Evolutionary conservation across 2,888 invertebrate genomes (phyloP).

Genomic region (Lepas anatifera): DNA sequence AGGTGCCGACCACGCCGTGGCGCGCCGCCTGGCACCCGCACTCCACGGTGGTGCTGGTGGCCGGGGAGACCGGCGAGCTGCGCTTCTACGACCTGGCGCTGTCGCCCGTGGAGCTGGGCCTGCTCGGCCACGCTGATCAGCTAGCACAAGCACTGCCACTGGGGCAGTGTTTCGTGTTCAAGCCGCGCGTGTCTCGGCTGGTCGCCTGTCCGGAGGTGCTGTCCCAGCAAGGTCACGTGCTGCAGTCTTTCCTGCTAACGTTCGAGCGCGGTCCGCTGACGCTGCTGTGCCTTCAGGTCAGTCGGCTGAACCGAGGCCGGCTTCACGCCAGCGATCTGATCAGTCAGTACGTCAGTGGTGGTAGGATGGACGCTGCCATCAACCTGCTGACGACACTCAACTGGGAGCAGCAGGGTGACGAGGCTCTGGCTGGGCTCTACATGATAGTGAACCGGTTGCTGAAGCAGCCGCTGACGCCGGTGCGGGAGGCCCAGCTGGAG

Average conservation of each 20-base stretch:
- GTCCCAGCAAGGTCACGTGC: slow-evolving; percentile 13
- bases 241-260: slow-evolving; percentile 10
- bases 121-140: slow-evolving; percentile 35
- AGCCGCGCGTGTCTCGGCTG: not conserved
- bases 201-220: slow-evolving; percentile 4
- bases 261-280: slow-evolving; percentile 42
- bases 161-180: not conserved
- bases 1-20: slow-evolving; percentile 47
- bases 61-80: slow-evolving; percentile 57
- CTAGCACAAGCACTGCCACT: slow-evolving; percentile 15
- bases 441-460: slow-evolving; percentile 52
- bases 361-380: slow-evolving; percentile 54
- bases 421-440: slow-evolving; percentile 60
- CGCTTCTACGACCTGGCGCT: slow-evolving; percentile 63
- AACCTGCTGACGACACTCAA: slow-evolving; percentile 53
- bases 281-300: slow-evolving; percentile 40
- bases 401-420: slow-evolving; percentile 63
- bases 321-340: slow-evolving; percentile 48
- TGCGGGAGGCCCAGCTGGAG: slow-evolving; percentile 51
- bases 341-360: slow-evolving; percentile 49
- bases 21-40: slow-evolving; percentile 57
- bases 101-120: slow-evolving; percentile 50
- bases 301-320: slow-evolving; percentile 32
- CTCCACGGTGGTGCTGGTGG: slow-evolving; percentile 52
- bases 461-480: slow-evolving; percentile 46